These are phyloP conservation scores for Labrus mixtus DNA, from an alignment of 2,113 vertebrate species.

Conservation along the genomic window DNA sequence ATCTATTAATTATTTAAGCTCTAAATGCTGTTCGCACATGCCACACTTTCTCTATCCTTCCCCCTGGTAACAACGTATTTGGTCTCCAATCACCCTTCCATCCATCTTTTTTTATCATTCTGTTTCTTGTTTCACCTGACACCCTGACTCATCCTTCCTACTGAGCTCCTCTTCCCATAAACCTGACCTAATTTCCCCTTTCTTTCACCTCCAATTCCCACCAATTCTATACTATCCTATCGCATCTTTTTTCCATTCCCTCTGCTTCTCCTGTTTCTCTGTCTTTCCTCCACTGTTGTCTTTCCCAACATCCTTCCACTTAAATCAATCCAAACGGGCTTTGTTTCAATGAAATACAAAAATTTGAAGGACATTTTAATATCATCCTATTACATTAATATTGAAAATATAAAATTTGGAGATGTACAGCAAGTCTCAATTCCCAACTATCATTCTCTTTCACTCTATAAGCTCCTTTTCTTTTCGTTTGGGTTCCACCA, in stretches of 20 bases:
- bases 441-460: too few relatives aligned
- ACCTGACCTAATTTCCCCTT: background rate
- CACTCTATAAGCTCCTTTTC: too few relatives aligned
- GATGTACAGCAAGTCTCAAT: too few relatives aligned
- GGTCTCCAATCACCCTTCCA: background rate
- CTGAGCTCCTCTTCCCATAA: background rate
- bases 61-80: background rate
- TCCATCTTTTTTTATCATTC: background rate
- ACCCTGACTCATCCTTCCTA: background rate
- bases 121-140: background rate
- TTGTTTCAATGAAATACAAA: too few relatives aligned
- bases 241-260: background rate
- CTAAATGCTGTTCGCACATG: constrained; percentile 11
- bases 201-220: background rate
- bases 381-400: too few relatives aligned
- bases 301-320: background rate
- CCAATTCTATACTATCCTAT: background rate
- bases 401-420: too few relatives aligned
- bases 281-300: background rate
- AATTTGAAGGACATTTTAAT: too few relatives aligned
- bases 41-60: background rate
- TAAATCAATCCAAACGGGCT: too few relatives aligned
- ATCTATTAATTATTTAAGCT: constrained; percentile 18
- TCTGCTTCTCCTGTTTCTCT: background rate
- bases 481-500: too few relatives aligned